Evolutionary conservation across 2,113 vertebrate genomes (phyloP).

Genomic region (Coryphaenoides rupestris): DNA sequence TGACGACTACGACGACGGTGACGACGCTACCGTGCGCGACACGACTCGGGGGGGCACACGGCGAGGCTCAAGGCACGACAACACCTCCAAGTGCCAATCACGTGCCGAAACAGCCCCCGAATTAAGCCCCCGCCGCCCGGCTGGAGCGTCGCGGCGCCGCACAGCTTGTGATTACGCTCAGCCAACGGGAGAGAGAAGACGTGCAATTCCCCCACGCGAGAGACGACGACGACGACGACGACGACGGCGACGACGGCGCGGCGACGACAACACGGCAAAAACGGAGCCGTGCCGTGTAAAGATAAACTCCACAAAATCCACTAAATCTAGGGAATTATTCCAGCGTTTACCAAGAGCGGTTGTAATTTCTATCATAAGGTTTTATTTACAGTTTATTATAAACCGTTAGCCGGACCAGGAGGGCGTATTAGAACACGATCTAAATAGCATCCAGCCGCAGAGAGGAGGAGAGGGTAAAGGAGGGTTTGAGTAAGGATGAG

Average conservation of each 20-base stretch:
- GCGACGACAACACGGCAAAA: too few species aligned
- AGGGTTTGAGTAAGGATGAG: slow-evolving; percentile 74
- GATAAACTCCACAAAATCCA: too few species aligned
- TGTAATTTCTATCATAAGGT: slow-evolving; percentile 29
- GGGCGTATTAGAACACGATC: slow-evolving; percentile 22
- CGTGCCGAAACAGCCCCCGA: slow-evolving; percentile 51
- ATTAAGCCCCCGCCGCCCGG: slow-evolving; percentile 60
- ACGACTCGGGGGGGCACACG: too few species aligned
- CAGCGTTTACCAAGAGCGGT: slow-evolving; percentile 13
- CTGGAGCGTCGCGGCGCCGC: slow-evolving; percentile 56
- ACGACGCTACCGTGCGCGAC: slow-evolving; percentile 41
- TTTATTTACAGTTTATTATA: slow-evolving; percentile 14
- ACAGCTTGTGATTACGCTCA: slow-evolving; percentile 58
- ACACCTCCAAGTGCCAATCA: slow-evolving; percentile 64
- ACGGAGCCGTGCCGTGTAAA: slow-evolving; percentile 31
- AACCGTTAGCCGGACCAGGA: slow-evolving; percentile 20
- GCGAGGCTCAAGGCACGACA: slow-evolving; percentile 28
- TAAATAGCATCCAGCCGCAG: slow-evolving; percentile 20
- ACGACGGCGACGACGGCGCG: too few species aligned
- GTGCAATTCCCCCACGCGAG: slow-evolving; percentile 41
- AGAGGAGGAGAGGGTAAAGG: slow-evolving; percentile 51
- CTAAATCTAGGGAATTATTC: slow-evolving; percentile 46
- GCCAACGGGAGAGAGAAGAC: slow-evolving; percentile 48
- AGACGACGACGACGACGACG: too few species aligned
- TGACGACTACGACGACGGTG: slow-evolving; percentile 45